phyloP scores from a whole-genome alignment of 2,113 vertebrate genomes.

The Manacus vitellinus region DNA sequence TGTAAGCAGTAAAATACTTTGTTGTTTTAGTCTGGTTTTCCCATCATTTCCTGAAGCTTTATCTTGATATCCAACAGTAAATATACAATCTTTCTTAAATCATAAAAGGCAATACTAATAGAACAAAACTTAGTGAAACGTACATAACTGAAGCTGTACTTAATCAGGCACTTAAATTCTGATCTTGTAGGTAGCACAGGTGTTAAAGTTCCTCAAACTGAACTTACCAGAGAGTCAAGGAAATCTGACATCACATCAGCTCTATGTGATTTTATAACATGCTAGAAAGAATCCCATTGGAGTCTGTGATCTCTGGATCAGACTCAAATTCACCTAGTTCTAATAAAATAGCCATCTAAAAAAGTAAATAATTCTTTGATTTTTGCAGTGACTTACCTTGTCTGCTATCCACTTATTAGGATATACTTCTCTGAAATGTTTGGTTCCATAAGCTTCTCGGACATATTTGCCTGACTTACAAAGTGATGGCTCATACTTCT shows the following conservation, averaged over 20 bases:
- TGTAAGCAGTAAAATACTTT: neutral
- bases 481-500: slow-evolving; percentile 70
- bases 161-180: neutral
- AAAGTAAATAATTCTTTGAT: neutral
- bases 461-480: slow-evolving; percentile 70
- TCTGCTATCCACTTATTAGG: slow-evolving; percentile 69
- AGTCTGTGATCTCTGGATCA: neutral
- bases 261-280: neutral
- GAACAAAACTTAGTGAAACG: neutral
- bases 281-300: neutral
- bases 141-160: neutral
- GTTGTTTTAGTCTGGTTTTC: neutral
- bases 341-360: neutral
- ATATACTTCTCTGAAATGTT: slow-evolving; percentile 77
- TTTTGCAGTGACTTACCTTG: slow-evolving; percentile 72
- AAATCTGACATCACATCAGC: neutral
- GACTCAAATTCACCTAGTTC: neutral
- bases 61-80: neutral
- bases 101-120: neutral
- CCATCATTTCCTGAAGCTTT: neutral
- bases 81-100: neutral
- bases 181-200: neutral
- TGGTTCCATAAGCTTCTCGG: slow-evolving; percentile 53
- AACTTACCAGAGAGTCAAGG: neutral
- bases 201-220: neutral